Conservation (phyloP, 2,797 vertebrate species). For the Taenioides sp. region DNA sequence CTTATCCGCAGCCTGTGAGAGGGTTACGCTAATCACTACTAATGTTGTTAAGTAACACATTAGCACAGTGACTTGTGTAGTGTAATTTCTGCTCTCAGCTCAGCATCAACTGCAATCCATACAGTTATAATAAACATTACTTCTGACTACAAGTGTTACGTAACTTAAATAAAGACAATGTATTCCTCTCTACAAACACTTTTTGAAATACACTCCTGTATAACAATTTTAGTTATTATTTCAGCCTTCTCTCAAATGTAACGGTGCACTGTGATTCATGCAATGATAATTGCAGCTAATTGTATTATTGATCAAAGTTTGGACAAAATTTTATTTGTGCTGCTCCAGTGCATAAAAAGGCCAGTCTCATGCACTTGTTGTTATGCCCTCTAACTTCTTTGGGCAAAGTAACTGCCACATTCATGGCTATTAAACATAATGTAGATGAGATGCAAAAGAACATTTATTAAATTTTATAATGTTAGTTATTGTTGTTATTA, state of each 20-base stretch:
- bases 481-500: neutral
- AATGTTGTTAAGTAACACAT: slow-evolving; percentile 40
- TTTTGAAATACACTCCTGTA: no score
- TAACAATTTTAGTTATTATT: no score
- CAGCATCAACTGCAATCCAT: no score
- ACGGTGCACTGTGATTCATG: neutral
- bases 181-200: no score
- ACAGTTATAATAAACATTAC: neutral
- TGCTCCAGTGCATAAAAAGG: neutral
- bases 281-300: neutral
- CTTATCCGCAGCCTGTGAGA: slow-evolving; percentile 11
- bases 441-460: neutral
- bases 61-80: neutral
- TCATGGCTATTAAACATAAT: neutral
- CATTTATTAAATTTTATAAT: neutral
- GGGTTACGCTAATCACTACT: slow-evolving; percentile 20
- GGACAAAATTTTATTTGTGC: neutral
- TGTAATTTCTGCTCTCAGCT: no score
- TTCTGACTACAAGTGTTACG: neutral
- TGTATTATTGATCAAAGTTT: neutral
- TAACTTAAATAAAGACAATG: no score
- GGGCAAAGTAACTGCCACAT: neutral
- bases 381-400: neutral
- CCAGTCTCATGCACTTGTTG: neutral
- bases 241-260: no score